phyloP scores from a whole-genome alignment of 2,113 vertebrate genomes.

The Chelonoidis abingdonii region DNA sequence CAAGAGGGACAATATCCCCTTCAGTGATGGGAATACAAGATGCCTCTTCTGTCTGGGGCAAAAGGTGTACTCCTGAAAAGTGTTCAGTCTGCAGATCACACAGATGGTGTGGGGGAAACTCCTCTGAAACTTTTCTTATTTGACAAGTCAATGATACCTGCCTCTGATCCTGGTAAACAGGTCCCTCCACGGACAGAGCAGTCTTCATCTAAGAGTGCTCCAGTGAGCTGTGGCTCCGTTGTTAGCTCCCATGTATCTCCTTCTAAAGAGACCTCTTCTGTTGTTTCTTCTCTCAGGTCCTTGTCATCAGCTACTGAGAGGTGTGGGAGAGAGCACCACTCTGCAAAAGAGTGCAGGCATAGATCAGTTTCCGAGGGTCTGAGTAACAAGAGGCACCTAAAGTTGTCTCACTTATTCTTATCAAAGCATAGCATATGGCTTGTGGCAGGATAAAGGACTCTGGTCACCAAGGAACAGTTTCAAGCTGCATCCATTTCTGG shows the following conservation, averaged over 20 bases:
- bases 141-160: background rate
- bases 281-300: background rate
- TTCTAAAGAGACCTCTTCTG: background rate
- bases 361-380: background rate
- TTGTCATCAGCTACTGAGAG: background rate
- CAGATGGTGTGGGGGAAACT: background rate
- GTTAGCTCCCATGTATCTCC: background rate
- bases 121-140: background rate
- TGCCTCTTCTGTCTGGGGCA: background rate
- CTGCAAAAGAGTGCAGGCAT: background rate
- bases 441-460: background rate
- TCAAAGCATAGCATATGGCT: background rate
- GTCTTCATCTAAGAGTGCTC: background rate
- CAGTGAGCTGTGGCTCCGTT: background rate
- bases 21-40: background rate
- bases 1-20: background rate
- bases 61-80: background rate
- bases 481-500: background rate
- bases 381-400: background rate
- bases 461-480: background rate
- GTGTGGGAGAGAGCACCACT: background rate
- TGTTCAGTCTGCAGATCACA: background rate
- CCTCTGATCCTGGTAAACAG: background rate
- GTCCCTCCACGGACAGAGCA: background rate
- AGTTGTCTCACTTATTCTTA: background rate